phyloP scores from a whole-genome alignment of 2,797 vertebrate genomes.

The Oreochromis grahami region DNA sequence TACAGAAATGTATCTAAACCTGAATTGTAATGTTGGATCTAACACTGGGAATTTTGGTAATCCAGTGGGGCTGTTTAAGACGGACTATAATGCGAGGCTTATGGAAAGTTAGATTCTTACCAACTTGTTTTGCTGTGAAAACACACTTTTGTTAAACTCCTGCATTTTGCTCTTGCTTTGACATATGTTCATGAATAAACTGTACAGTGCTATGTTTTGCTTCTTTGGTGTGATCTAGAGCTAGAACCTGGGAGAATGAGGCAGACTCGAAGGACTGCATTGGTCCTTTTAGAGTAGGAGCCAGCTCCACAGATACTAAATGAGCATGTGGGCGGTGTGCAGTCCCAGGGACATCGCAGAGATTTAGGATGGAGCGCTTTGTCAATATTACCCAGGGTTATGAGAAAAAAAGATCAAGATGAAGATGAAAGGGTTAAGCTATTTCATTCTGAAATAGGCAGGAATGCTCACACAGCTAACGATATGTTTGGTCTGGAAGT shows the following conservation, averaged over 20 bases:
- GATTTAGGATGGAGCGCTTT: neutral
- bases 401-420: neutral
- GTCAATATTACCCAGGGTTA: neutral
- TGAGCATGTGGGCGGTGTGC: slow-evolving; percentile 10
- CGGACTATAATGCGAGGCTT: neutral
- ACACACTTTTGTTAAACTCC: neutral
- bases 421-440: neutral
- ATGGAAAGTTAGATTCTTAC: neutral
- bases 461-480: neutral
- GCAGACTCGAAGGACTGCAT: neutral
- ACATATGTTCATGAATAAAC: neutral
- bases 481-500: neutral
- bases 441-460: neutral
- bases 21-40: neutral
- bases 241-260: neutral
- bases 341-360: slow-evolving; percentile 16
- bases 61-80: neutral
- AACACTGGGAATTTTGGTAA: neutral
- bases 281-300: slow-evolving; percentile 20
- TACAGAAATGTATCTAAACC: neutral
- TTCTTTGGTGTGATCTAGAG: neutral
- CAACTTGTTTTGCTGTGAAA: neutral
- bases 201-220: neutral
- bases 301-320: neutral
- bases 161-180: neutral